Conservation (phyloP, 2,113 vertebrate species). For the Ascaphus truei region DNA sequence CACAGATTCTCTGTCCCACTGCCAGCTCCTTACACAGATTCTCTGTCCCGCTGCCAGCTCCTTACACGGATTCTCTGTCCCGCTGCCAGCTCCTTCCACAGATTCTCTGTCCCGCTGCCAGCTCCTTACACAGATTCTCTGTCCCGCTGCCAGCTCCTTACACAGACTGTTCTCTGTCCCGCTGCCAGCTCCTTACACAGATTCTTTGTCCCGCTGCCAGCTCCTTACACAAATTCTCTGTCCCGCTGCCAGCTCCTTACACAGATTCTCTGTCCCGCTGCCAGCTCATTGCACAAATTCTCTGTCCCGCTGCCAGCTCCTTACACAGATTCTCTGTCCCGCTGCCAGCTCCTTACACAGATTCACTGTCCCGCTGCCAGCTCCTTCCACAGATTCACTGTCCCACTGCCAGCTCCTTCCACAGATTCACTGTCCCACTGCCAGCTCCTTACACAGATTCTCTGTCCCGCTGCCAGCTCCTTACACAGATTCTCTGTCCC, state of each 20-base stretch:
- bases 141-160: constrained; percentile 27
- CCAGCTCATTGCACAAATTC: constrained; percentile 35
- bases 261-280: constrained; percentile 31
- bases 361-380: constrained; percentile 30
- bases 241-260: constrained; percentile 27
- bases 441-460: too few relatives aligned
- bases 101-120: constrained; percentile 31
- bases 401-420: too few relatives aligned
- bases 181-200: constrained; percentile 34
- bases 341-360: constrained; percentile 34
- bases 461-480: constrained; percentile 26
- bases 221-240: too few relatives aligned
- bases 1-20: constrained; percentile 30
- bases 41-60: constrained; percentile 28
- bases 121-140: constrained; percentile 33
- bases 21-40: constrained; percentile 36
- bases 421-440: too few relatives aligned
- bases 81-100: constrained; percentile 32
- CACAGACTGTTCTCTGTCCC: constrained; percentile 31
- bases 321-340: constrained; percentile 30
- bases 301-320: constrained; percentile 26
- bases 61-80: constrained; percentile 29
- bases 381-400: too few relatives aligned
- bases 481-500: constrained; percentile 30
- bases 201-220: constrained; percentile 31